phyloP scores from a whole-genome alignment of 2,113 vertebrate species.

The Theristicus caerulescens region DNA sequence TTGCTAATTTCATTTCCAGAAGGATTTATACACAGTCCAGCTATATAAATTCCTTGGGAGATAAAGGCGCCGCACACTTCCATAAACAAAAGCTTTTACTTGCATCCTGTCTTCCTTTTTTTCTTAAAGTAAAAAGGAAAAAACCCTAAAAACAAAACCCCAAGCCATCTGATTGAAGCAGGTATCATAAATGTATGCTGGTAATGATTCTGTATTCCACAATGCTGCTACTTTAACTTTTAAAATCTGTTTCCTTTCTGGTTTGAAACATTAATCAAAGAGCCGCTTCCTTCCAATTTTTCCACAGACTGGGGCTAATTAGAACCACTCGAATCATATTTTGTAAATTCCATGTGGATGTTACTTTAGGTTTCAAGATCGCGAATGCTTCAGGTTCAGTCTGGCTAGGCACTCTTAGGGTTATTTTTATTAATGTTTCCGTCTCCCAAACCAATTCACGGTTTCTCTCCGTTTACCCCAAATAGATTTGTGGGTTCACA shows the following conservation, averaged over 20 bases:
- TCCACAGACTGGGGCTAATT: slow-evolving; percentile 55
- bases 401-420: background rate
- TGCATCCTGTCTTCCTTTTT: slow-evolving; percentile 31
- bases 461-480: background rate
- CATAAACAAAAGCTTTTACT: slow-evolving; percentile 55
- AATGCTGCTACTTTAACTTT: slow-evolving; percentile 67
- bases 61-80: slow-evolving; percentile 37
- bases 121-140: slow-evolving; percentile 15
- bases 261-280: slow-evolving; percentile 43
- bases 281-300: slow-evolving; percentile 57
- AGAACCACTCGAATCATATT: slow-evolving; percentile 53
- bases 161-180: slow-evolving; percentile 27
- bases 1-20: slow-evolving; percentile 65
- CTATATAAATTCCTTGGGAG: slow-evolving; percentile 44
- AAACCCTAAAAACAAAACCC: slow-evolving; percentile 26
- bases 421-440: background rate
- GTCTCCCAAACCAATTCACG: background rate
- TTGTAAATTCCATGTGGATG: slow-evolving; percentile 50
- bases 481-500: background rate
- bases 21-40: slow-evolving; percentile 54
- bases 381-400: background rate
- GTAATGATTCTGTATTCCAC: slow-evolving; percentile 47
- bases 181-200: slow-evolving; percentile 20
- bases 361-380: slow-evolving; percentile 18
- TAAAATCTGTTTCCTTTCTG: slow-evolving; percentile 63